Evolutionary conservation across 2,797 vertebrate genomes (phyloP).

Genomic region (Crocidura indochinensis): DNA sequence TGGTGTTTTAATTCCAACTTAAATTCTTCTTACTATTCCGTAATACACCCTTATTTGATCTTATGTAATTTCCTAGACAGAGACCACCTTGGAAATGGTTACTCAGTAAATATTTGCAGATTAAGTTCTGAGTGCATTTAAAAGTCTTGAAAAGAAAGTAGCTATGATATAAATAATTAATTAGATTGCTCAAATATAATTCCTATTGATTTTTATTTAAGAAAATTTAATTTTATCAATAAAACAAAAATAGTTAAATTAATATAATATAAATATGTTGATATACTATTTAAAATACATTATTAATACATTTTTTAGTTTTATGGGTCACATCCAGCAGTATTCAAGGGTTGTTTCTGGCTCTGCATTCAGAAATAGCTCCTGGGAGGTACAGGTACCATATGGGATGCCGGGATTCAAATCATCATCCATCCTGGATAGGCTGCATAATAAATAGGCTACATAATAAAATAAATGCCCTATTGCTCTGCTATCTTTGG

Average conservation of each 20-base stretch:
- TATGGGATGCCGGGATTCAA: too few species aligned
- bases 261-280: not conserved
- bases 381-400: too few species aligned
- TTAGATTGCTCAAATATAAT: slow-evolving; percentile 24
- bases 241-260: slow-evolving; percentile 3
- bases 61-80: not conserved
- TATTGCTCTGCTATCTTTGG: too few species aligned
- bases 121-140: slow-evolving; percentile 52
- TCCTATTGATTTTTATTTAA: slow-evolving; percentile 45
- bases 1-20: slow-evolving; percentile 33
- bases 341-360: too few species aligned
- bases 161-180: slow-evolving; percentile 28
- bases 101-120: not conserved
- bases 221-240: slow-evolving; percentile 5
- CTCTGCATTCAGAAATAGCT: too few species aligned
- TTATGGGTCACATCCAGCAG: too few species aligned
- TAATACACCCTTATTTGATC: slow-evolving; percentile 9
- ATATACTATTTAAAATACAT: not conserved
- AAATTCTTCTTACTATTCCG: not conserved
- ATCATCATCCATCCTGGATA: too few species aligned
- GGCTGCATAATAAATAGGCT: too few species aligned
- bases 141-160: slow-evolving; percentile 38
- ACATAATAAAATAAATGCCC: too few species aligned
- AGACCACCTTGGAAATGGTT: not conserved
- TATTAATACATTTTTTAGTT: not conserved